Conservation (phyloP, 2,113 vertebrate species). For the sheep (Ovis aries) region ARS-UI_Ramb_v3.0 NC_056068.1:73064501-73065000, state of each 20-base stretch:
- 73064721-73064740: background rate
- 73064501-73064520: background rate
- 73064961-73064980: background rate
- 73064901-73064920: background rate
- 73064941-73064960: background rate
- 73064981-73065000: background rate
- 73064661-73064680: background rate
- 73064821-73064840: fast-evolving
- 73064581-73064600: background rate
- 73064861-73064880: background rate
- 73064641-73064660: background rate
- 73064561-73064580: background rate
- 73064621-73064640: background rate
- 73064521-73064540: background rate
- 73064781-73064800: background rate
- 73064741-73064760: background rate
- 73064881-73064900: background rate
- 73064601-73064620: background rate
- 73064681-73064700: background rate
- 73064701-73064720: background rate
- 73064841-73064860: background rate
- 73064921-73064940: background rate
- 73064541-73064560: background rate
- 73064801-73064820: background rate
- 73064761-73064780: background rate